Conservation (phyloP, 35 echinoderm and acorn worm species). For the Patiria miniata region DNA sequence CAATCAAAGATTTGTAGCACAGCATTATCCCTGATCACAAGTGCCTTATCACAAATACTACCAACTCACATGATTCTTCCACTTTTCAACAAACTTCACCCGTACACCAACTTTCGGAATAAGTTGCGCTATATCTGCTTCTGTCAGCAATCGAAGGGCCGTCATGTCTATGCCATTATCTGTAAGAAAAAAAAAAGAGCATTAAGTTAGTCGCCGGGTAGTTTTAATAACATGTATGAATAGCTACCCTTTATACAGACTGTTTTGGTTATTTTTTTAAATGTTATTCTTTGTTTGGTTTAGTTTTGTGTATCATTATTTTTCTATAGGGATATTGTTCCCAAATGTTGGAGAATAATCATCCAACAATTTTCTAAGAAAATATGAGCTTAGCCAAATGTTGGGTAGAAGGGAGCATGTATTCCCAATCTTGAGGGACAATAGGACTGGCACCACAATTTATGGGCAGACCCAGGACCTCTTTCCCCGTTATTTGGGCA, state of each 20-base stretch:
- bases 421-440: neutral
- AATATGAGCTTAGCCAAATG: neutral
- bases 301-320: too few relatives aligned
- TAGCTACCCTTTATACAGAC: too few relatives aligned
- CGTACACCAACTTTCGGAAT: constrained; percentile 15
- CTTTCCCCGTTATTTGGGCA: neutral
- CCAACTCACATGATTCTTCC: constrained; percentile 27
- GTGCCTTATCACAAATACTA: neutral
- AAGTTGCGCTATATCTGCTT: neutral
- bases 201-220: too few relatives aligned
- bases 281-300: too few relatives aligned
- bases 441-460: neutral
- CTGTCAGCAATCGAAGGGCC: neutral
- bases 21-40: constrained; percentile 32
- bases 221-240: too few relatives aligned
- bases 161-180: constrained; percentile 29
- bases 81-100: neutral
- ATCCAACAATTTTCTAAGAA: too few relatives aligned
- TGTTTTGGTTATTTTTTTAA: too few relatives aligned
- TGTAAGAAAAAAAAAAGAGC: constrained; percentile 1
- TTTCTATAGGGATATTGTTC: too few relatives aligned
- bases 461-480: neutral
- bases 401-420: neutral
- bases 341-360: too few relatives aligned
- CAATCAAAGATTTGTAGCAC: constrained; percentile 12